Evolutionary conservation across 2,113 vertebrate species (phyloP).

Genomic region (Neolamprologus caudopunctatus): DNA sequence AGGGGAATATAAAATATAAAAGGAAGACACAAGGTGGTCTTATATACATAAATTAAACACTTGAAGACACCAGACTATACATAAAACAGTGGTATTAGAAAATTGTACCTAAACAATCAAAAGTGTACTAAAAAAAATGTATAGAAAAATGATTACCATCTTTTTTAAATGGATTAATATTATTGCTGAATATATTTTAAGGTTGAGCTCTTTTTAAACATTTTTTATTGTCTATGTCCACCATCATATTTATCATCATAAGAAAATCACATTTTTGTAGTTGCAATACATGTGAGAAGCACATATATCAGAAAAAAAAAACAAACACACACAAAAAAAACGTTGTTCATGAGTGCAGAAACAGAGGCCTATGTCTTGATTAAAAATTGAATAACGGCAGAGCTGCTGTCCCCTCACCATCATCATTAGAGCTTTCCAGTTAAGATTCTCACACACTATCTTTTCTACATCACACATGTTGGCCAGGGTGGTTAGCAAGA

Average conservation of each 20-base stretch:
- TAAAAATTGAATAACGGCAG: not conserved
- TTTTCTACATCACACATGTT: not conserved
- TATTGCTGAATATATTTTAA: not conserved
- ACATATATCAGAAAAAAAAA: not conserved
- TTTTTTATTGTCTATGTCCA: not conserved
- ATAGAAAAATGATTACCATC: not conserved
- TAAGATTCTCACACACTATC: not conserved
- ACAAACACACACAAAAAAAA: not conserved
- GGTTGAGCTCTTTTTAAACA: not conserved
- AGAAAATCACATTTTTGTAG: not conserved
- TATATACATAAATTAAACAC: not conserved
- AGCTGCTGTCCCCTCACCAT: not conserved
- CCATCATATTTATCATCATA: not conserved
- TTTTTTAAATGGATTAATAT: not conserved
- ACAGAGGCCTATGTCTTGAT: not conserved
- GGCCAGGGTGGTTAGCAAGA: not conserved
- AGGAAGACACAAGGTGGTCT: not conserved
- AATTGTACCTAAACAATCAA: not conserved
- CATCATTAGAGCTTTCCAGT: not conserved
- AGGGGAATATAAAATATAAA: not conserved
- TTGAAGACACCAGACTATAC: not conserved
- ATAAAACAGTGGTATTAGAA: not conserved
- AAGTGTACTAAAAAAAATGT: not conserved
- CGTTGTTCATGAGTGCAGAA: not conserved
- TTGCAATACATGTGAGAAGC: not conserved